These are phyloP conservation scores for Lucinisca nassula DNA, from an alignment of 2,888 invertebrate genomes.

Conservation along the genomic window DNA sequence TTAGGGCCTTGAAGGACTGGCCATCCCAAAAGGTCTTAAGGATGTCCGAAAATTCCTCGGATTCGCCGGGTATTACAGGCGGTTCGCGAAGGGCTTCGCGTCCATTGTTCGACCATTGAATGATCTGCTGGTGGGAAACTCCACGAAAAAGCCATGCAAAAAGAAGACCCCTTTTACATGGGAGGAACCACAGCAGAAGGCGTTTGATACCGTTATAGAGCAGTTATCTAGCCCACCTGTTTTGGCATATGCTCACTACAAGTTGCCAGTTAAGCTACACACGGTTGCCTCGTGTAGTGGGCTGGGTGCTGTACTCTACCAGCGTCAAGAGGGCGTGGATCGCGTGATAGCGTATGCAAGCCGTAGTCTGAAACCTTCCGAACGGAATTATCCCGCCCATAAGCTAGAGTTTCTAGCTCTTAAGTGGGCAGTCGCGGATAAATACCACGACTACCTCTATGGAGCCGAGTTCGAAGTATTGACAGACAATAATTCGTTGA, in stretches of 20 bases:
- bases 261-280: constrained; percentile 34
- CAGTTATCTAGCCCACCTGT: constrained; percentile 41
- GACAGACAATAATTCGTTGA: constrained; percentile 57
- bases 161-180: constrained; percentile 16
- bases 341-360: constrained; percentile 53
- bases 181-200: constrained; percentile 14
- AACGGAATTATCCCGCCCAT: constrained; percentile 50
- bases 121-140: constrained; percentile 45
- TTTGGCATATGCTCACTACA: constrained; percentile 56
- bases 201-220: constrained; percentile 32
- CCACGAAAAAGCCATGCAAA: background rate
- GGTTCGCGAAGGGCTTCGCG: constrained; percentile 41
- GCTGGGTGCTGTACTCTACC: constrained; percentile 45
- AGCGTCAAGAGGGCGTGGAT: constrained; percentile 43
- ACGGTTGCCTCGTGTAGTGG: constrained; percentile 41
- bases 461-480: constrained; percentile 14
- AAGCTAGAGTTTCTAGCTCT: constrained; percentile 52
- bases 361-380: constrained; percentile 24
- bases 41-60: constrained; percentile 35
- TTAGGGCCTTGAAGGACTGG: constrained; percentile 25
- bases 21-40: constrained; percentile 36
- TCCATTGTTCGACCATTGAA: constrained; percentile 44
- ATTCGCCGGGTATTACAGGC: constrained; percentile 41
- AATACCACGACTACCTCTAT: constrained; percentile 56
- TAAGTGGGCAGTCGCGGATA: constrained; percentile 62